Percentiles rank a stretch among this genome's conserved stretches.
These are phyloP conservation scores for Dendrolimus houi DNA, from an alignment of 2,888 invertebrate genomes.

Conservation along the genomic window DNA sequence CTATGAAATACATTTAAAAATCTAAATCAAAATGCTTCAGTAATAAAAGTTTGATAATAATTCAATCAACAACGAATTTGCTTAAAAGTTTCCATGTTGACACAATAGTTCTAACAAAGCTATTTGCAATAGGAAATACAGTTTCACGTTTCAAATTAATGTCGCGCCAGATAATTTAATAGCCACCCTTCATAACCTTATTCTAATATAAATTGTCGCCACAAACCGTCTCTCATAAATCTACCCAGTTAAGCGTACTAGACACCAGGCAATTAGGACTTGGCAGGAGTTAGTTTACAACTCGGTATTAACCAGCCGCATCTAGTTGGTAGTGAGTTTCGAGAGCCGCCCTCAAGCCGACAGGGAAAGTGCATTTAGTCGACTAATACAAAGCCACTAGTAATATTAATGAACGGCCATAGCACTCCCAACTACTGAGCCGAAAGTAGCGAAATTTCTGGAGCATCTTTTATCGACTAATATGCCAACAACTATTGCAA, in stretches of 20 bases:
- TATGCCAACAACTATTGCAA: background rate
- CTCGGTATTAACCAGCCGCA: constrained; percentile 33
- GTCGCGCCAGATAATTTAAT: constrained; percentile 31
- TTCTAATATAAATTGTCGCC: constrained; percentile 31
- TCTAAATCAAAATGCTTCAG: too few species aligned
- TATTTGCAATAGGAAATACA: too few species aligned
- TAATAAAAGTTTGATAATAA: too few species aligned
- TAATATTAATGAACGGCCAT: constrained; percentile 57
- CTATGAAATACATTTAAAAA: too few species aligned
- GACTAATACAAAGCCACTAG: constrained; percentile 40
- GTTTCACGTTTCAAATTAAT: constrained; percentile 19
- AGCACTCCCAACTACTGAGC: constrained; percentile 23
- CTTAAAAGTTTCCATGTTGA: too few species aligned
- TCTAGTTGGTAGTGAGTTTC: constrained; percentile 26
- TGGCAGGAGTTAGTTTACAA: constrained; percentile 25
- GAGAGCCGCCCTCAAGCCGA: constrained; percentile 36
- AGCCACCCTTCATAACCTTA: constrained; percentile 17
- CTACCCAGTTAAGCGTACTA: constrained; percentile 36
- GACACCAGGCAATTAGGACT: constrained; percentile 33
- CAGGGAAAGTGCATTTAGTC: constrained; percentile 63
- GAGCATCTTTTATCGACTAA: background rate
- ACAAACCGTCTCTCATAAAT: constrained; percentile 46
- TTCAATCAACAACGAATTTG: too few species aligned
- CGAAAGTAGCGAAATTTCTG: constrained; percentile 5
- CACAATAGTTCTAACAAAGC: too few species aligned